These are phyloP conservation scores for Pipistrellus pygmaeus DNA, from an alignment of 2,797 vertebrate species.

Conservation along the genomic window DNA sequence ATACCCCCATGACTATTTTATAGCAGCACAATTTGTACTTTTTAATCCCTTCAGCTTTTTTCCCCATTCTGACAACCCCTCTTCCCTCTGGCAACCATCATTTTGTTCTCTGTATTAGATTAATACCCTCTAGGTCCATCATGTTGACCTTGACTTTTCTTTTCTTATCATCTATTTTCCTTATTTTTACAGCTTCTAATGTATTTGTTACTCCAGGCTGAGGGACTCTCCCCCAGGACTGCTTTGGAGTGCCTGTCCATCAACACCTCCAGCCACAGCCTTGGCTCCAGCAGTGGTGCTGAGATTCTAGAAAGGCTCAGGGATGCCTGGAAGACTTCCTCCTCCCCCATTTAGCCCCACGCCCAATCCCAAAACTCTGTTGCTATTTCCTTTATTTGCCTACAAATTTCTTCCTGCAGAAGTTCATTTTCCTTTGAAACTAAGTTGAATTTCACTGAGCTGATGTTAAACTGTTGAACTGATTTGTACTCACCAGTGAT, in stretches of 20 bases:
- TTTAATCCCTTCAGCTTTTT: neutral
- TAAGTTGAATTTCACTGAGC: neutral
- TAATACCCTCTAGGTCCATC: neutral
- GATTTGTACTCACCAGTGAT: neutral
- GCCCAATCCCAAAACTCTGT: neutral
- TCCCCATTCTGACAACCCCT: neutral
- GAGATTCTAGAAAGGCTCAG: neutral
- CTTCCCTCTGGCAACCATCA: neutral
- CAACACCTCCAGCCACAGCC: neutral
- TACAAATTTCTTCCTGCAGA: neutral
- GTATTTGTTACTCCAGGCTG: neutral
- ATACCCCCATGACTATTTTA: neutral
- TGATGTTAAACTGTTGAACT: neutral
- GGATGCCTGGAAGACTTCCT: neutral
- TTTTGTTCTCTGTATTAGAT: neutral
- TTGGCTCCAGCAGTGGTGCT: neutral
- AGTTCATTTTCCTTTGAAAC: neutral
- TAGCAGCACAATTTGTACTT: neutral
- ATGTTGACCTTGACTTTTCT: neutral
- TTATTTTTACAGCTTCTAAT: neutral
- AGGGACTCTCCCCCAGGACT: neutral
- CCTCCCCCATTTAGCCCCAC: rapidly evolving
- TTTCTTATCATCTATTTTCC: neutral
- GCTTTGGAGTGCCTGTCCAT: no score
- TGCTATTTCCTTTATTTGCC: neutral